A percentile compares a stretch with the other conserved stretches of the same genome.
Conservation (phyloP, 2,113 vertebrate genomes). For the Megaleporinus macrocephalus region DNA sequence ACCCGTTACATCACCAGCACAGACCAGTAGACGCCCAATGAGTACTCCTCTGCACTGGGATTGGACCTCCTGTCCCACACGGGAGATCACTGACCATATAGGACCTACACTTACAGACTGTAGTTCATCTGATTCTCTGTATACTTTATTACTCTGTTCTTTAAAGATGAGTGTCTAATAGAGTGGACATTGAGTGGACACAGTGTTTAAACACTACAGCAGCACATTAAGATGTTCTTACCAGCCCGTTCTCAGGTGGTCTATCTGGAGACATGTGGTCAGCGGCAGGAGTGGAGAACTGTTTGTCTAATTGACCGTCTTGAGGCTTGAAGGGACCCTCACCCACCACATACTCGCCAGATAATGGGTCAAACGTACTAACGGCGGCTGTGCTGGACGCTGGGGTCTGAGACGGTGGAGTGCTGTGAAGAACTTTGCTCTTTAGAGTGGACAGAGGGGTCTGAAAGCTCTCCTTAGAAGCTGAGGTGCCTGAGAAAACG, state of each 20-base stretch:
- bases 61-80: too few species aligned
- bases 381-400: background rate
- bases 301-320: background rate
- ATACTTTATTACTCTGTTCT: too few species aligned
- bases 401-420: background rate
- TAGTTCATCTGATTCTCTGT: too few species aligned
- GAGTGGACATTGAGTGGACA: too few species aligned
- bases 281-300: background rate
- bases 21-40: too few species aligned
- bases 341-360: background rate
- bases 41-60: too few species aligned
- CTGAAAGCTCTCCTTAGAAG: background rate
- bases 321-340: background rate
- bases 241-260: background rate
- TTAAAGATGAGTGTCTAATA: too few species aligned
- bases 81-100: too few species aligned
- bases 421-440: background rate
- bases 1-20: too few species aligned
- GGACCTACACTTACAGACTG: too few species aligned
- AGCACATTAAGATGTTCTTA: slow-evolving; percentile 2
- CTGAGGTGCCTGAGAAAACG: background rate
- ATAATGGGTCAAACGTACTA: slow-evolving; percentile 11
- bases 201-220: too few species aligned
- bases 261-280: background rate
- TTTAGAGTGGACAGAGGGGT: background rate